phyloP scores from a whole-genome alignment of 1,140 invertebrate genomes.

The Ceratina japonica region DNA sequence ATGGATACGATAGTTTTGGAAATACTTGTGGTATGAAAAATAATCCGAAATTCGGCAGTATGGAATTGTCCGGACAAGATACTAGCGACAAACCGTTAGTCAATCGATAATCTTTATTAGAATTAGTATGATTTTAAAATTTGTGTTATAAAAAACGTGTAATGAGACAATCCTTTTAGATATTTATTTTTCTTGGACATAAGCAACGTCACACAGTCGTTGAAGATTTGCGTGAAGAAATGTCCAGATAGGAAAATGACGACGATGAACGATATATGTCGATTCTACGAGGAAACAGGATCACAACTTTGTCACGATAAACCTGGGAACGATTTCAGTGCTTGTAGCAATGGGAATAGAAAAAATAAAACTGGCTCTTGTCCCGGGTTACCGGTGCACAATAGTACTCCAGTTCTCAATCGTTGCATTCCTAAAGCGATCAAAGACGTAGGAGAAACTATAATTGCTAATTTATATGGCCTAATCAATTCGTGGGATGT shows the following conservation, averaged over 20 bases:
- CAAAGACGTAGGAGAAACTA: constrained; percentile 81
- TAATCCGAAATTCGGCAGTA: constrained; percentile 86
- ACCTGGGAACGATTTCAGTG: constrained; percentile 71
- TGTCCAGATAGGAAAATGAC: constrained; percentile 87
- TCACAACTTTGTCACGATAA: constrained; percentile 88
- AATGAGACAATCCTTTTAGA: constrained; percentile 73
- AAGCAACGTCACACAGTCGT: constrained; percentile 85
- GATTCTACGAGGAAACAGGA: constrained; percentile 87
- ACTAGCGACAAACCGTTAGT: constrained; percentile 87
- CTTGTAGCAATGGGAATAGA: constrained; percentile 75
- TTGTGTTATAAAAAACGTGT: not conserved
- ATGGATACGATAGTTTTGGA: constrained; percentile 97
- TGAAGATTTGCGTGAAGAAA: constrained; percentile 94
- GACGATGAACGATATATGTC: constrained; percentile 84
- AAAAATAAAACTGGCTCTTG: constrained; percentile 85
- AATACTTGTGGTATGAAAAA: constrained; percentile 94
- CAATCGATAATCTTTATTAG: constrained; percentile 9
- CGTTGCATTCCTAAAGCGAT: constrained; percentile 90
- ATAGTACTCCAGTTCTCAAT: constrained; percentile 89
- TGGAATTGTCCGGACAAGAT: constrained; percentile 89
- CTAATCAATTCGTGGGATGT: constrained; percentile 92
- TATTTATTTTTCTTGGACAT: constrained; percentile 93
- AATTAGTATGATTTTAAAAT: not conserved
- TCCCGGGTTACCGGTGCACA: constrained; percentile 85
- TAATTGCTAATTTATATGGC: constrained; percentile 87